These are phyloP conservation scores for Anseranas semipalmata DNA, from an alignment of 2,113 vertebrate species.

Conservation along the genomic window DNA sequence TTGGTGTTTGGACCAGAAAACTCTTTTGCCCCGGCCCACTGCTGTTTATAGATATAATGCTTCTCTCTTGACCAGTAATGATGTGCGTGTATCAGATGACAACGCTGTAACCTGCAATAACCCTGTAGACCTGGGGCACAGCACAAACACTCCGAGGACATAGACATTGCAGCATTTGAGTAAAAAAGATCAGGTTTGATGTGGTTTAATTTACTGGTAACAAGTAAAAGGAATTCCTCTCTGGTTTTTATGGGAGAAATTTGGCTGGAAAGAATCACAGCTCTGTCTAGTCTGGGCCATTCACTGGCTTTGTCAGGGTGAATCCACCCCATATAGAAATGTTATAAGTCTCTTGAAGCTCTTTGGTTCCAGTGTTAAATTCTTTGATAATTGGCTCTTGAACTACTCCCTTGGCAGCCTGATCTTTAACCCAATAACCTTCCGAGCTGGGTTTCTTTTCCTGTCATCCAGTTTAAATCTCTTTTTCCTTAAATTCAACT, in stretches of 20 bases:
- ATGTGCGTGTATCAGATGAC: neutral
- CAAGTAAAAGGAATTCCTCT: neutral
- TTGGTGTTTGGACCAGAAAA: neutral
- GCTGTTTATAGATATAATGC: neutral
- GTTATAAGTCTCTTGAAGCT: neutral
- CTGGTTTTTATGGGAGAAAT: neutral
- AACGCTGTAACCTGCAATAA: neutral
- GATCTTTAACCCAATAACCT: neutral
- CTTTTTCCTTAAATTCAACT: neutral
- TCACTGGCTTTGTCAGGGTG: neutral
- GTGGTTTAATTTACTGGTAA: constrained; percentile 20
- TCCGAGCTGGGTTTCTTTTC: neutral
- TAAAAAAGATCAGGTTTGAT: neutral
- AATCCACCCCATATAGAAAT: neutral
- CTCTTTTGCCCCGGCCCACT: neutral
- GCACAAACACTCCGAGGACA: neutral
- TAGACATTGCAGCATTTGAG: neutral
- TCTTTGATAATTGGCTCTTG: constrained; percentile 3
- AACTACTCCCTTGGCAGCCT: constrained; percentile 13
- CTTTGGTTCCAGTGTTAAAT: neutral
- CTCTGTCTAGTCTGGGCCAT: neutral
- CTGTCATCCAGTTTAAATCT: neutral
- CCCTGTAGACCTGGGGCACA: neutral
- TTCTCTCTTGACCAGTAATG: neutral
- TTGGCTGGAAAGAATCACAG: neutral